Base-by-base conservation (phyloP, 2,113 vertebrate species). In the Eulemur macaco region DNA sequence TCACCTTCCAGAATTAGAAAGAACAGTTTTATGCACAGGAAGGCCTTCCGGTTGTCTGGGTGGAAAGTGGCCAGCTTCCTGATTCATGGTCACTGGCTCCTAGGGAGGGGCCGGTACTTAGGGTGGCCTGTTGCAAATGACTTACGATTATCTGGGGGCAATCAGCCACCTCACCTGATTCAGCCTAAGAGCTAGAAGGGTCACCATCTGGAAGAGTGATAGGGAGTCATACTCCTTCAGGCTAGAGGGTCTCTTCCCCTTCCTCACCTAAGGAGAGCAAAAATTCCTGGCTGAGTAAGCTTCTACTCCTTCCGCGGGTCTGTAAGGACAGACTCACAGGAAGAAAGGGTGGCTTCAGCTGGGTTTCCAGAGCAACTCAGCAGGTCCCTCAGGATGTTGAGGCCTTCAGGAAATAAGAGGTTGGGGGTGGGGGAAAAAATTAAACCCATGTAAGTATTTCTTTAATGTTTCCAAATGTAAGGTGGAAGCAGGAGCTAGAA, bases 1-100 rank as follows among this genome's bases (percentile, higher is more conserved):
- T 96, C 56, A 88, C 56, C 68, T 96, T 95, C 74, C 69, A 85
- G 77, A 89, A 56, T 97, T 93, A 85, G 92, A 90, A 93, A 91
- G 63, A 76, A 86, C 18, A 84, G 29, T 78, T 95, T 97, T 85
- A 81, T 54, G 23, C 25, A 69, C 56, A 86, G 31, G 71, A 96
- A 86, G 56, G 45, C 60, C 31, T 80, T 85, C 15, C 37, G 94
- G 39, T 50, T 89, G 56, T 91, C 37, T 92, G 42, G 18, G 21
- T 86, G 50, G 37, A 86, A 91, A 94, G 82, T 39, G 50, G 12
- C 23, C 71, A 66, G 31, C 54, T 87, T 95, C 54, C 64, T 81
- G 84, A 92, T 74, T 74, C 31, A 29, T 31, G 52, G 63, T 29
- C 31, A 56, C 42, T 21, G 11, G 66, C 8, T 56, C 63, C 54